Conservation (phyloP, 2,113 vertebrate genomes). For the Martes martes region DNA sequence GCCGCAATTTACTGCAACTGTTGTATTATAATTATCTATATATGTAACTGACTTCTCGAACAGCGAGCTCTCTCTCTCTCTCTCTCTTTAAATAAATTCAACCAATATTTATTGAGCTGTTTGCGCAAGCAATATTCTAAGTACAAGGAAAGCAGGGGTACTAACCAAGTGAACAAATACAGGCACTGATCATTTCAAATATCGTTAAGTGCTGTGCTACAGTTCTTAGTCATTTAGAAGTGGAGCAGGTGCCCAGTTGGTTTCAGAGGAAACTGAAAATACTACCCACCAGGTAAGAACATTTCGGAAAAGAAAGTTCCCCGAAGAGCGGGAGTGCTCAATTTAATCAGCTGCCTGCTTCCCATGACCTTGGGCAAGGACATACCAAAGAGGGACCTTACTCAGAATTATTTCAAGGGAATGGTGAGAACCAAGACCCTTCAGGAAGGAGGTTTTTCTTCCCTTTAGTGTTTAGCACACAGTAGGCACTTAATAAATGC, state of each 20-base stretch:
- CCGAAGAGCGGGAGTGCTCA: not conserved
- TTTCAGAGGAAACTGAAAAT: not conserved
- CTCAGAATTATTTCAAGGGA: not conserved
- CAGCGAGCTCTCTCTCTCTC: not conserved
- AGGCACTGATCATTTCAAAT: not conserved
- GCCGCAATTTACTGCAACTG: not conserved
- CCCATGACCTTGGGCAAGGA: not conserved
- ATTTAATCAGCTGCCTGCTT: not conserved
- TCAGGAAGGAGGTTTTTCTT: not conserved
- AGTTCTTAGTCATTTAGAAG: not conserved
- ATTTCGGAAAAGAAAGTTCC: not conserved
- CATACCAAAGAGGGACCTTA: not conserved
- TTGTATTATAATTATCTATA: not conserved
- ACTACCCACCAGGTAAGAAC: not conserved
- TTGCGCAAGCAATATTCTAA: not conserved
- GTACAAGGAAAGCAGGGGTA: not conserved
- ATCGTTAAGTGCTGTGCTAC: fast-evolving
- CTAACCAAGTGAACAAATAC: not conserved
- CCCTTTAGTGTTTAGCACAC: not conserved
- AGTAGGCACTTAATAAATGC: not conserved
- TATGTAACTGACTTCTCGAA: not conserved
- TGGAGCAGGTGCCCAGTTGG: not conserved
- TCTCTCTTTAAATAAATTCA: not conserved
- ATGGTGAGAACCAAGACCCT: not conserved
- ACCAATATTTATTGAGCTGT: not conserved